These are phyloP conservation scores for Tenthredo livida DNA, from an alignment of 2,888 invertebrate species.

Conservation along the genomic window DNA sequence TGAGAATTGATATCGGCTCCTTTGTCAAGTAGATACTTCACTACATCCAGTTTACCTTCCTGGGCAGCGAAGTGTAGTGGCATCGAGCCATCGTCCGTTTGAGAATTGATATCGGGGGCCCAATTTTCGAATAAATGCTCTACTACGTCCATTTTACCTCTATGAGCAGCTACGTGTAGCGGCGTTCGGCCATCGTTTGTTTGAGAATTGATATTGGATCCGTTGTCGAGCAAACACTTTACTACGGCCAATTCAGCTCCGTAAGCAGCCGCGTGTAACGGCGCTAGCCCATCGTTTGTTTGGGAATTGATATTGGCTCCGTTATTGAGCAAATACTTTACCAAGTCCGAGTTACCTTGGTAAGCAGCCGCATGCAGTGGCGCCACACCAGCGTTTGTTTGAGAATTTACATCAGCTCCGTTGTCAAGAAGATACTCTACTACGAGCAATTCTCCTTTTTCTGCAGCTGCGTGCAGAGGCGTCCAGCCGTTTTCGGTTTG, in stretches of 20 bases:
- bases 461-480: background rate
- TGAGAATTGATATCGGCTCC: background rate
- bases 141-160: no score
- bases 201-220: no score
- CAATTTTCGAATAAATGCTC: background rate
- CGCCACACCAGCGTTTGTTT: background rate
- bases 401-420: background rate
- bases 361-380: background rate
- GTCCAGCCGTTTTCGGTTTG: background rate
- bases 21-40: background rate
- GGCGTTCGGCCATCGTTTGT: background rate
- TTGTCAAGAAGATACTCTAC: background rate
- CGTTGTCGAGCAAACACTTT: background rate
- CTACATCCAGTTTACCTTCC: background rate
- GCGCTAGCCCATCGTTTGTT: slow-evolving; percentile 84
- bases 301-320: slow-evolving; percentile 88
- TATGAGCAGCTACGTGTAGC: no score
- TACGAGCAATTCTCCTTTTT: background rate
- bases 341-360: background rate
- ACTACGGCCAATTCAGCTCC: background rate
- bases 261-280: background rate
- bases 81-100: background rate
- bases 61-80: background rate
- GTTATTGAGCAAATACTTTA: slow-evolving; percentile 83
- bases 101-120: background rate